A percentile compares a stretch with the other conserved stretches of the same genome.
phyloP scores from a whole-genome alignment of 2,797 vertebrate genomes.

The Gambelia wislizenii region DNA sequence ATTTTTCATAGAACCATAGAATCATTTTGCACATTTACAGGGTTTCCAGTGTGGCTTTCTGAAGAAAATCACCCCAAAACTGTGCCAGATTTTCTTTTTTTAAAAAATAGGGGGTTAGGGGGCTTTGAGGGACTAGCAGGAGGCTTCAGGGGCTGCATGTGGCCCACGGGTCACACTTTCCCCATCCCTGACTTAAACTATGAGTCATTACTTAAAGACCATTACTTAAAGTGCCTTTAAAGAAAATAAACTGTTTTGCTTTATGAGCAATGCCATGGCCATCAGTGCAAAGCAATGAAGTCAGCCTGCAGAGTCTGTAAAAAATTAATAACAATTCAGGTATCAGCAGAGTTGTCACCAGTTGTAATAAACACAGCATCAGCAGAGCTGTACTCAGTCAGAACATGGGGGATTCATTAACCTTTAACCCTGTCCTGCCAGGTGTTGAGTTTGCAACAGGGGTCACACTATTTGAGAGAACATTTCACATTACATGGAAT shows the following conservation, averaged over 20 bases:
- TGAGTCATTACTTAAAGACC: not conserved
- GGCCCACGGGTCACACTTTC: too few relatives aligned
- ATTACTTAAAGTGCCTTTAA: conserved; percentile 18
- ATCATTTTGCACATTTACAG: not conserved
- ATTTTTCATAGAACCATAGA: too few relatives aligned
- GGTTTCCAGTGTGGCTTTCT: not conserved
- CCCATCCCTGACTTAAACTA: not conserved
- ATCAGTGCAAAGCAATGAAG: conserved; percentile 26
- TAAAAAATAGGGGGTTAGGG: too few relatives aligned
- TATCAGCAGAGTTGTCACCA: not conserved
- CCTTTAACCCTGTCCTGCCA: not conserved
- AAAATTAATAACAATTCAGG: not conserved
- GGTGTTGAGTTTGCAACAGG: not conserved
- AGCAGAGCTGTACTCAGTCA: not conserved
- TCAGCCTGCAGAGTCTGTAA: conserved; percentile 17
- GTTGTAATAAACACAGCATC: conserved; percentile 26
- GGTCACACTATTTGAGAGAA: not conserved
- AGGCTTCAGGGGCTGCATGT: too few relatives aligned
- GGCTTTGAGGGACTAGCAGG: too few relatives aligned
- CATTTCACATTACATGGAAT: not conserved
- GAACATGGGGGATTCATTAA: not conserved
- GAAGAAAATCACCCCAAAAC: too few relatives aligned
- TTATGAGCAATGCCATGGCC: conserved; percentile 29
- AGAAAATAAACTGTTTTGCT: conserved; percentile 47
- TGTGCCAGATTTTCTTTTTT: too few relatives aligned